Base-by-base conservation (phyloP, 2,113 vertebrate genomes). In the Ramphastos sulfuratus region DNA sequence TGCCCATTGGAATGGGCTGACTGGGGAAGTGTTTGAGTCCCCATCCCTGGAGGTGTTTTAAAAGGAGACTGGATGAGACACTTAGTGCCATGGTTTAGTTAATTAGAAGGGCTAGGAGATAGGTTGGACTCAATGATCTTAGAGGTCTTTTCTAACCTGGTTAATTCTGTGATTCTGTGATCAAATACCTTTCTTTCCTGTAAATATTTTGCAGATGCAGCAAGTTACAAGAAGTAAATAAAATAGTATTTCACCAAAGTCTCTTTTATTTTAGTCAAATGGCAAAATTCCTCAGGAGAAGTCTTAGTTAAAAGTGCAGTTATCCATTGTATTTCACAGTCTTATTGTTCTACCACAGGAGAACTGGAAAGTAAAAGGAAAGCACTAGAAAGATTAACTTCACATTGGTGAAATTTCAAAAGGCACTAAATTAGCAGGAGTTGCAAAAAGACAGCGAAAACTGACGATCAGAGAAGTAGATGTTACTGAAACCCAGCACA, bases 391-490 rank as follows among this genome's bases (percentile, higher is more conserved):
- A 66, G 24, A 77, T 89, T 87, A 64, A 60, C 33, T 82, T 80
- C 56, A 74, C 64, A 33, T 80, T 77, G 87, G 21, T 64, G 52
- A 77, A 73, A 93, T 85, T 83, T 90, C 69, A 71, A 89, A 90
- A 15, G 9, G 3, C 24, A 70, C 8, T 87, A 64, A 92, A 92
- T 77, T 80, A 95, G 24, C 33, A 87, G 35, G 30, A 87, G 9
- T 56, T 74, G 37, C 37, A 39, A 89, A 85, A 80, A 91, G 35
- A 9, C 61, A 89, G 37, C 70, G 63, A 89, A 93, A 92, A 82
- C 50, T 31, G 79, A 77, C 35, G 86, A 84, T 65, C 33, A 84
- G 6, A 75, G 42, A 91, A 70, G 60, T 63, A 82, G n/a, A 16
- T 76, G 39, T 37, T 77, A 70, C 35, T 58, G 71, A 92, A 87